Base-by-base conservation (phyloP, 1,140 invertebrate genomes). In the Drosophila equinoxialis region DNA sequence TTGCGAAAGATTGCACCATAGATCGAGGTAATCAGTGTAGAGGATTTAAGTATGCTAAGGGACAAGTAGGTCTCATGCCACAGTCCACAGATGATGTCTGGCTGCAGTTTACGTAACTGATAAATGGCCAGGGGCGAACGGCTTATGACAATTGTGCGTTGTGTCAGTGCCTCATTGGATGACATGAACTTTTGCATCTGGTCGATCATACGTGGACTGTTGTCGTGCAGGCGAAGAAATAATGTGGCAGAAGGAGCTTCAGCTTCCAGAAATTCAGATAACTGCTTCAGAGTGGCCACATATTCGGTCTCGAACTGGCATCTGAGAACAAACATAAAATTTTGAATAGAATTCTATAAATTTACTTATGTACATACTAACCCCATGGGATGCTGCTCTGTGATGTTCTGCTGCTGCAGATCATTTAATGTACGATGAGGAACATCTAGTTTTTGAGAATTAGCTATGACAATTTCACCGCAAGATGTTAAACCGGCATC, bases 1-100 rank as follows among this genome's bases (percentile, higher is more conserved):
- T 92, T 92, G 0, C 91, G 78, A 35, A 91, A 90, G 17, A 92
- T 74, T 60, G 87, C 90, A 37, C 91, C 91, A 64, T 92, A 92
- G 58, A 92, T 87, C 57, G 90, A 92, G 70, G 89, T 91, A 77
- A 92, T 70, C 7, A 92, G 69, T 20, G 90, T 92, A 11, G 90
- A 91, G 17, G 81, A 89, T 68, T 90, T 91, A 0, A 92, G 77
- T 37, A 92, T 76, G 17, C 79, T 67, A 33, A 90, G 72, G 17
- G 86, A 84, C 35, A 89, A 67, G 45, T 79, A 82, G 42, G 83
- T 92, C 66, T 92, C 91, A 55, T 91, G 90, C 91, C 91, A 92
- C 6, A 92, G 79, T 1, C 90, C 91, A 57, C 91, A 92, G 41
- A 92, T 83, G 0, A 92, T 79, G 74, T 92, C 90, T 1, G 91